Base-by-base conservation (phyloP, 2,888 invertebrate genomes). In the Pandemis cinnamomeana region DNA sequence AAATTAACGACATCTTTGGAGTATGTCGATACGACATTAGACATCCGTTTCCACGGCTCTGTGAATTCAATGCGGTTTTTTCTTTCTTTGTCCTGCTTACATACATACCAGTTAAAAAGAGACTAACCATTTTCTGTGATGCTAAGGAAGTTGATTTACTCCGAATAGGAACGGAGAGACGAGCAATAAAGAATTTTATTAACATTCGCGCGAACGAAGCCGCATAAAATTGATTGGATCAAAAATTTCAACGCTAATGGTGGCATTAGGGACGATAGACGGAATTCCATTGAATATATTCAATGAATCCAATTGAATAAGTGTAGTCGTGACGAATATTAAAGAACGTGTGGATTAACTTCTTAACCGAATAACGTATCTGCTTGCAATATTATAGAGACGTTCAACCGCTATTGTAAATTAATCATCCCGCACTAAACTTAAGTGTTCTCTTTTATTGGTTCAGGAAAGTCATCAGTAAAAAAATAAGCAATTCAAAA, bases 201-300 rank as follows among this genome's bases (percentile, higher is more conserved):
- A 71, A 71, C 74, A 66, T 67, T 74, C 20, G 74, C 74, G 71
- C 74, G 70, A 74, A 74, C 70, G 74, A 74, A 74, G 74, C 74
- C 71, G 74, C 74, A 74, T 71, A 74, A 74, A 70, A 74, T 67
- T 74, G 74, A 74, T 74, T 74, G 74, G 74, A 74, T 74, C 74
- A 74, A 74, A 74, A 74, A 74, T 74, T 74, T 74, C 74, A 62
- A 74, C 74, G 74, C 66, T 74, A 74, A 74, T 74, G 66, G 70
- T 15, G 61, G 71, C 70, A 74, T 74, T 74, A 74, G 62, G 66
- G 67, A 62, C 67, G 66, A 53, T 64, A 71, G 58, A 68, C 42
- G 66, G 60, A 67, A 74, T 74, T 74, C 61, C 53, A 71, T 74
- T 67, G 70, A 70, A 74, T 74, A 67, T 74, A 74, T 71, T 66